Conservation (phyloP, 2,113 vertebrate species). For the Siniperca knerii region DNA sequence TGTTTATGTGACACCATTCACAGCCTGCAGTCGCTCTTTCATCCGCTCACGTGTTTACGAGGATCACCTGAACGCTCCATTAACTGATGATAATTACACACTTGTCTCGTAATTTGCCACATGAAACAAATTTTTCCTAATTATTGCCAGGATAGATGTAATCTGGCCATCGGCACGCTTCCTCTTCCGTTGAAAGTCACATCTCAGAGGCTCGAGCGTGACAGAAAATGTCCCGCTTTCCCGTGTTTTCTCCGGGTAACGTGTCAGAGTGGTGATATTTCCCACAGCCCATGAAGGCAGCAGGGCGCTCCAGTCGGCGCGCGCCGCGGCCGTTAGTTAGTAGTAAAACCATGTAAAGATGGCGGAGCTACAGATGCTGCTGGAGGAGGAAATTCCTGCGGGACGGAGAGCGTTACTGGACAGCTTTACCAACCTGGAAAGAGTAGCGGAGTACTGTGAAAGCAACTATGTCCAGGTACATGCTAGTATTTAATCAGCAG, state of each 20-base stretch:
- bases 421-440: slow-evolving; percentile 93
- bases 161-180: background rate
- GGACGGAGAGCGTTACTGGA: slow-evolving; percentile 93
- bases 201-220: background rate
- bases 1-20: background rate
- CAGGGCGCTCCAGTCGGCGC: slow-evolving; percentile 33
- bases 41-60: no score
- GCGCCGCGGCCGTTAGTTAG: slow-evolving; percentile 43
- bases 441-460: slow-evolving; percentile 96
- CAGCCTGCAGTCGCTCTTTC: background rate
- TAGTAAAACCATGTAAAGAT: slow-evolving; percentile 90
- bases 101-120: no score
- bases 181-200: background rate
- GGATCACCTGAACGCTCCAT: no score
- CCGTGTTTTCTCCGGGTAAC: background rate
- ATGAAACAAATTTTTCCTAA: background rate
- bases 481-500: background rate
- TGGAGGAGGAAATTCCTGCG: slow-evolving; percentile 96
- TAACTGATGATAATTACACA: no score
- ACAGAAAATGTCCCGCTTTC: background rate
- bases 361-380: slow-evolving; percentile 98
- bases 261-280: background rate
- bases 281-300: slow-evolving; percentile 47
- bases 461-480: slow-evolving; percentile 97
- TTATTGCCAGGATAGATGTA: background rate